These are phyloP conservation scores for Eleginops maclovinus DNA, from an alignment of 2,113 vertebrate genomes.

Conservation along the genomic window DNA sequence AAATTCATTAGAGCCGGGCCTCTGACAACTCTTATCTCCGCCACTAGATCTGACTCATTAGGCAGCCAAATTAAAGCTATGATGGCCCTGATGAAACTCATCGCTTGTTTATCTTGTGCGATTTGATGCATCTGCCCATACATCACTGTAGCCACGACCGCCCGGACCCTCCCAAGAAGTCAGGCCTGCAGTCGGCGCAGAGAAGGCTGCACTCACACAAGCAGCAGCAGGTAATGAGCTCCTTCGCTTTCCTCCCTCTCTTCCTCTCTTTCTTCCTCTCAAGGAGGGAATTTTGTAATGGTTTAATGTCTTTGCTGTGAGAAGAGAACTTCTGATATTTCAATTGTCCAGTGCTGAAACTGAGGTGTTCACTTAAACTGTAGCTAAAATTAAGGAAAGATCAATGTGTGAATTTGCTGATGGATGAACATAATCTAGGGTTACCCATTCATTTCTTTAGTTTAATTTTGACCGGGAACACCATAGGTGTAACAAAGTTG, in stretches of 20 bases:
- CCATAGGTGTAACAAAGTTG: too few relatives aligned
- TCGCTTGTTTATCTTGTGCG: conserved; percentile 97
- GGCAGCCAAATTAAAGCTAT: conserved; percentile 97
- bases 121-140: conserved; percentile 95
- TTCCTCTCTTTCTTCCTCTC: conserved; percentile 1
- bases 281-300: conserved; percentile 60
- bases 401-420: too few relatives aligned
- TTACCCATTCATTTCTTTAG: too few relatives aligned
- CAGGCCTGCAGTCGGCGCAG: conserved; percentile 66
- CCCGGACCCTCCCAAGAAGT: conserved; percentile 79
- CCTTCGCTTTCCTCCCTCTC: conserved; percentile 6
- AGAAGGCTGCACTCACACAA: conserved; percentile 60
- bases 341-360: conserved; percentile 62
- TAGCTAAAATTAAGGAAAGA: conserved; percentile 19
- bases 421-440: too few relatives aligned
- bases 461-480: too few relatives aligned
- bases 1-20: conserved; percentile 96
- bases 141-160: conserved; percentile 83
- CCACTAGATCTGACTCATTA: conserved; percentile 97
- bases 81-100: conserved; percentile 97
- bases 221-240: conserved; percentile 61
- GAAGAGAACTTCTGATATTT: conserved; percentile 64
- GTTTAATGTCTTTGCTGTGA: conserved; percentile 47
- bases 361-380: conserved; percentile 17
- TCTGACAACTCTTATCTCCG: conserved; percentile 97